Evolutionary conservation across 2,888 invertebrate species (phyloP), one percentile per base, ranked within the genome.

Genomic region (Penaeus monodon): DNA sequence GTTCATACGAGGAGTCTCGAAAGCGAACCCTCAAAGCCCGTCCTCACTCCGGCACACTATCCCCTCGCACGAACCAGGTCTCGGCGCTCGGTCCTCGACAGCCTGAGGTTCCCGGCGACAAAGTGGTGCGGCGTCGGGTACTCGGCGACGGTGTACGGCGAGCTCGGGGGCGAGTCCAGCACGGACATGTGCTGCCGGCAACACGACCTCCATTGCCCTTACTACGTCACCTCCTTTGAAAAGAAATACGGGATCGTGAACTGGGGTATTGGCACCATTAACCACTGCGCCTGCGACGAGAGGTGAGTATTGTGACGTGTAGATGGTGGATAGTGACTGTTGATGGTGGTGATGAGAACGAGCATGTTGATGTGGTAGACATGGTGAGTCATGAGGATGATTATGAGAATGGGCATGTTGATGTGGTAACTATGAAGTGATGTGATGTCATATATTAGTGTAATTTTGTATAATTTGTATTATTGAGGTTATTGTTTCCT

Each of bases 51-150:
- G 57, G 1, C 57, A 14, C 17, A 17, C 57, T 57, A 57, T 57
- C 17, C 57, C 57, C 57, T 14, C 57, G 57, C 57, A 17, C 17
- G 57, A 17, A 17, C 7, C 81, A 89, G 89, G 80, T 81, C 78
- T 20, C 88, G 85, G 38, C 88, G 89, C 22, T 85, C 88, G 22
- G 81, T 89, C 20, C 81, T 86, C 74, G 77, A 63, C 74, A 38
- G 73, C 65, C 79, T 88, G 49, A 86, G 85, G 66, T 78, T 88
- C 68, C 90, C 90, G 22, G 81, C 88, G 64, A 90, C 90, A 22
- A 96, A 96, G 92, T 98, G 98, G 98, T 98, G 98, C 92, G 98
- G 98, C 49, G 96, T 96, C 91, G 98, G 98, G 1, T 96, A 95
- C 92, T 94, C 95, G 0, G 97, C 97, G 14, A 94, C 95, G 74